Percentiles rank a stretch among this genome's conserved stretches.
Conservation (phyloP, 2,113 vertebrate species). For the Dascyllus trimaculatus region DNA sequence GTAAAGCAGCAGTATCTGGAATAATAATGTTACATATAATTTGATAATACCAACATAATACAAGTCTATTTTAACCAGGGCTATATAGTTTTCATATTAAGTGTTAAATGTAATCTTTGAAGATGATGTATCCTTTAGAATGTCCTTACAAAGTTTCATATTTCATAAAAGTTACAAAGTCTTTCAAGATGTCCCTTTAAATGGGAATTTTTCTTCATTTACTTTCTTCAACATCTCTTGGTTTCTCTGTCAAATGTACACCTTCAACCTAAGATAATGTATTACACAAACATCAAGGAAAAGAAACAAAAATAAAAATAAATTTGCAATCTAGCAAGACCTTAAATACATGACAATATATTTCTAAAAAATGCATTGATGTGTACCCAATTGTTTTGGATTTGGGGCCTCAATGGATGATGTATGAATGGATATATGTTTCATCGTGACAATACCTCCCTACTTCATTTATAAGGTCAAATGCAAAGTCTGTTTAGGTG, state of each 20-base stretch:
- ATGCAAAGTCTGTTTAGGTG: constrained; percentile 41
- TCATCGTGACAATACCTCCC: constrained; percentile 37
- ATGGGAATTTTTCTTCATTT: constrained; percentile 63
- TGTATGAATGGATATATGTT: constrained; percentile 30
- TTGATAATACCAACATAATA: constrained; percentile 80
- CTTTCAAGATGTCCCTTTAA: constrained; percentile 47
- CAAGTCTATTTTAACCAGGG: constrained; percentile 62
- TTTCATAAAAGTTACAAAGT: constrained; percentile 62
- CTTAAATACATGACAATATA: constrained; percentile 51
- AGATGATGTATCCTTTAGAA: constrained; percentile 60
- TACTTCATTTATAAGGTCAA: constrained; percentile 40
- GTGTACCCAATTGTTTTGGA: constrained; percentile 20
- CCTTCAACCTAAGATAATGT: constrained; percentile 47
- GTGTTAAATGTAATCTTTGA: constrained; percentile 69
- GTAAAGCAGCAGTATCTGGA: constrained; percentile 83
- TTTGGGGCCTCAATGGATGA: constrained; percentile 23
- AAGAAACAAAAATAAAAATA: constrained; percentile 43
- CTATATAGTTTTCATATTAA: constrained; percentile 75
- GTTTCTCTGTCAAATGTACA: constrained; percentile 60
- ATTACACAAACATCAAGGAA: constrained; percentile 51
- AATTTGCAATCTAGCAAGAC: constrained; percentile 33
- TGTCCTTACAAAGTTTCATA: constrained; percentile 60
- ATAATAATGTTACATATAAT: constrained; percentile 79
- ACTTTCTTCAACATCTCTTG: constrained; percentile 50
- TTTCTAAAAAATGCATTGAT: constrained; percentile 23